A percentile compares a stretch with the other conserved stretches of the same genome.
Evolutionary conservation across 2,888 invertebrate species (phyloP).

Genomic region (Dermolepida albohirtum): DNA sequence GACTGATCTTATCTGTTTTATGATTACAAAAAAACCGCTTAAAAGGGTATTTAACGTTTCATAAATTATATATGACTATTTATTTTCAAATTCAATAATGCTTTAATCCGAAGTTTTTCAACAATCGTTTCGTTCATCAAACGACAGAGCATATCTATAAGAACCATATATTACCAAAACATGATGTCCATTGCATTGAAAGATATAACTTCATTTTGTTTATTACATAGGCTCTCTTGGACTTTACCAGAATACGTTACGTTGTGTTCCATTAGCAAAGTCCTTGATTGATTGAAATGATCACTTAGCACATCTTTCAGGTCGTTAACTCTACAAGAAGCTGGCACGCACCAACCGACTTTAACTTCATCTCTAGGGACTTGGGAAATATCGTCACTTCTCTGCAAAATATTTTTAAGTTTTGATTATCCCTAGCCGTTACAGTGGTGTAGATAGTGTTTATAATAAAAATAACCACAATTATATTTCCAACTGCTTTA

Average conservation of each 20-base stretch:
- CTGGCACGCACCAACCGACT: conserved; percentile 62
- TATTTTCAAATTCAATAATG: no score
- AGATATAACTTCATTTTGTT: conserved; percentile 51
- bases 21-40: no score
- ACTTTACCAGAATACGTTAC: conserved; percentile 57
- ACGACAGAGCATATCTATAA: no score
- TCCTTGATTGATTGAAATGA: conserved; percentile 53
- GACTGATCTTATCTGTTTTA: no score
- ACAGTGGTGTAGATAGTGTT: no score
- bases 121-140: no score
- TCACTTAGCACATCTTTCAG: conserved; percentile 57
- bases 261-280: conserved; percentile 57
- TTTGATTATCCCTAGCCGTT: neutral
- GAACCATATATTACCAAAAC: conserved; percentile 64
- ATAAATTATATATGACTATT: no score
- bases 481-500: no score
- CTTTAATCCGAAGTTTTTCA: no score
- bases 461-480: no score
- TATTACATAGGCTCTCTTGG: conserved; percentile 59
- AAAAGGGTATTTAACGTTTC: no score
- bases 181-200: conserved; percentile 58
- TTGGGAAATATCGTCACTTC: conserved; percentile 56
- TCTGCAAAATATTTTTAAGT: conserved; percentile 40
- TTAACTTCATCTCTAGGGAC: conserved; percentile 57
- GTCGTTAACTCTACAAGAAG: conserved; percentile 59